These are phyloP conservation scores for Entomobrya multifasciata DNA, from an alignment of 2,888 invertebrate species.

Conservation along the genomic window DNA sequence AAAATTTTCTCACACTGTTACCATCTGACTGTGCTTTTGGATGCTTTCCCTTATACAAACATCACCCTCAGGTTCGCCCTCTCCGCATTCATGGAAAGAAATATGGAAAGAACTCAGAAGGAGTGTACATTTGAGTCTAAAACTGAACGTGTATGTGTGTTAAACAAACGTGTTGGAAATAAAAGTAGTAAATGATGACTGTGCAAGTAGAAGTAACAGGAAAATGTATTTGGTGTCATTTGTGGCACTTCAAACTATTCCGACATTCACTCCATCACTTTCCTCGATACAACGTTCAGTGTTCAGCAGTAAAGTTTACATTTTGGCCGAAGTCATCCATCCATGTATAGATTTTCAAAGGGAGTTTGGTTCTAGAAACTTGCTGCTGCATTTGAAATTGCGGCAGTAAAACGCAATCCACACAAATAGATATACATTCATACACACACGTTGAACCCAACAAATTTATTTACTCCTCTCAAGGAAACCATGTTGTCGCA, in stretches of 20 bases:
- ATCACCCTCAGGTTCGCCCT: no score
- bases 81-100: no score
- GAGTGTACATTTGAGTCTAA: no score
- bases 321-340: constrained; percentile 34
- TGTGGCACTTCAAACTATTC: constrained; percentile 68
- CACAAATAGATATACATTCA: not conserved
- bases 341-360: constrained; percentile 30
- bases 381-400: no score
- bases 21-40: constrained; percentile 24
- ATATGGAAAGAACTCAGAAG: not conserved
- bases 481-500: constrained; percentile 76
- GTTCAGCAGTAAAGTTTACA: constrained; percentile 37
- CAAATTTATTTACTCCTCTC: constrained; percentile 73
- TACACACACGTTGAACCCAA: constrained; percentile 3
- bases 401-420: not conserved
- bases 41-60: constrained; percentile 28
- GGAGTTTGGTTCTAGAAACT: no score
- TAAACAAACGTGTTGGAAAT: constrained; percentile 3
- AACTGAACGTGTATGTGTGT: constrained; percentile 1
- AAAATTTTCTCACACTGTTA: constrained; percentile 23
- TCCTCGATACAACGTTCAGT: constrained; percentile 3
- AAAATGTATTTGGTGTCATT: constrained; percentile 66
- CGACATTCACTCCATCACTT: constrained; percentile 63
- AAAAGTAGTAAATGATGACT: constrained; percentile 14
- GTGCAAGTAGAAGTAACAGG: constrained; percentile 30